A percentile compares a stretch with the other conserved stretches of the same genome.
Conservation (phyloP, 1,140 invertebrate genomes). For the Calosoma granatense region DNA sequence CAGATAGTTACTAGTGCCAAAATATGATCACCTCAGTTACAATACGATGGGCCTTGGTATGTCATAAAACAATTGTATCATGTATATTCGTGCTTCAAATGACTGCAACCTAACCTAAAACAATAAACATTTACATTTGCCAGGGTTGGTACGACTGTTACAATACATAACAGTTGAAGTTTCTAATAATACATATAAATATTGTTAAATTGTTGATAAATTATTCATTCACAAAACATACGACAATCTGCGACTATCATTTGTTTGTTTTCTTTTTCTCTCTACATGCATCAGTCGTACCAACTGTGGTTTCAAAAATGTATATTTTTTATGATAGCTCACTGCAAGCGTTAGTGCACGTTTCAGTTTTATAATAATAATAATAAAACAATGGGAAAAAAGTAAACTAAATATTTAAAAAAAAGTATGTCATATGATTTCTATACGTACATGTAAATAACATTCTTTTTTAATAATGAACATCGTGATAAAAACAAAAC, state of each 20-base stretch:
- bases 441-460: not conserved
- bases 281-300: no score
- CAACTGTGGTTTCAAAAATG: not conserved
- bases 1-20: slow-evolving; percentile 8
- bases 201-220: no score
- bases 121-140: no score
- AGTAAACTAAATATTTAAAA: no score
- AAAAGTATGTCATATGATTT: slow-evolving; percentile 2
- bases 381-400: not conserved
- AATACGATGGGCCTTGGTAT: slow-evolving; percentile 5
- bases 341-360: slow-evolving; percentile 5
- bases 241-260: no score
- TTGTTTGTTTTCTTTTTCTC: no score
- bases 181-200: no score
- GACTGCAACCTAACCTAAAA: not conserved
- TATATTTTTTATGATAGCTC: not conserved
- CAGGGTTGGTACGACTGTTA: no score
- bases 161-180: no score
- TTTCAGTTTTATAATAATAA: slow-evolving; percentile 6
- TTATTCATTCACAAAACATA: no score
- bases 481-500: not conserved
- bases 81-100: not conserved
- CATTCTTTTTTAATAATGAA: not conserved
- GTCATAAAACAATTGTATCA: not conserved
- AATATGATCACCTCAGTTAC: slow-evolving; percentile 6